Percentiles rank a stretch among this genome's conserved stretches.
phyloP scores from a whole-genome alignment of 2,888 invertebrate species.

The Zaprionus obscuricornis region DNA sequence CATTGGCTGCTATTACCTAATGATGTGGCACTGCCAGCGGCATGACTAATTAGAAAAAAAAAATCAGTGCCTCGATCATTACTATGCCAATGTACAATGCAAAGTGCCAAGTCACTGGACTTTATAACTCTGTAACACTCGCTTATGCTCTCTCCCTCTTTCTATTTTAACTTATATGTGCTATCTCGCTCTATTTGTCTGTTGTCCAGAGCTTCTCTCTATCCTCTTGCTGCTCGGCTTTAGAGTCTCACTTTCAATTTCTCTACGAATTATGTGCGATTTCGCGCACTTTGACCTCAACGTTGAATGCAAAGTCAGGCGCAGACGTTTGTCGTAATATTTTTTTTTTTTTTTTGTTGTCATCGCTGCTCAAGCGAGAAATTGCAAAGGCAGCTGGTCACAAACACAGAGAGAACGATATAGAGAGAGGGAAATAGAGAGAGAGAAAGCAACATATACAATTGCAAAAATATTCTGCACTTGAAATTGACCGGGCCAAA shows the following conservation, averaged over 20 bases:
- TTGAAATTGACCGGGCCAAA: conserved; percentile 62
- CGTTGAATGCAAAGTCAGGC: conserved; percentile 1
- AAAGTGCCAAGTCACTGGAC: conserved; percentile 60
- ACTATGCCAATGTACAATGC: conserved; percentile 35
- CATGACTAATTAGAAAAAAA: conserved; percentile 66
- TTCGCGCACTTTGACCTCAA: conserved; percentile 68
- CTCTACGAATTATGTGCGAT: conserved; percentile 60
- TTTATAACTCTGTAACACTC: not conserved
- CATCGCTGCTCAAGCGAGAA: conserved; percentile 66
- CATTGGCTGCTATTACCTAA: conserved; percentile 59
- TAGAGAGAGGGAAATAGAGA: too few relatives aligned
- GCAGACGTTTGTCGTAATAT: conserved; percentile 1
- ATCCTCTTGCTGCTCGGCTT: conserved; percentile 27
- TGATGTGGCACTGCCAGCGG: conserved; percentile 60
- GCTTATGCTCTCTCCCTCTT: not conserved
- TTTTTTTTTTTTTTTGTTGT: conserved; percentile 46
- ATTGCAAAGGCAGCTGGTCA: conserved; percentile 64
- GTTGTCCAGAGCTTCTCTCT: conserved; percentile 8
- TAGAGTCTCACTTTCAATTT: conserved; percentile 63
- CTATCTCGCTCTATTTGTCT: not conserved
- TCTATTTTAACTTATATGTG: not conserved
- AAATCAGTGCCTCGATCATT: conserved; percentile 31
- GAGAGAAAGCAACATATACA: too few relatives aligned
- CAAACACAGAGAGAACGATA: conserved; percentile 19
- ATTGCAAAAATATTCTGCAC: conserved; percentile 30